These are phyloP conservation scores for Halichoerus grypus DNA, from an alignment of 2,113 vertebrate species.

Conservation along the genomic window DNA sequence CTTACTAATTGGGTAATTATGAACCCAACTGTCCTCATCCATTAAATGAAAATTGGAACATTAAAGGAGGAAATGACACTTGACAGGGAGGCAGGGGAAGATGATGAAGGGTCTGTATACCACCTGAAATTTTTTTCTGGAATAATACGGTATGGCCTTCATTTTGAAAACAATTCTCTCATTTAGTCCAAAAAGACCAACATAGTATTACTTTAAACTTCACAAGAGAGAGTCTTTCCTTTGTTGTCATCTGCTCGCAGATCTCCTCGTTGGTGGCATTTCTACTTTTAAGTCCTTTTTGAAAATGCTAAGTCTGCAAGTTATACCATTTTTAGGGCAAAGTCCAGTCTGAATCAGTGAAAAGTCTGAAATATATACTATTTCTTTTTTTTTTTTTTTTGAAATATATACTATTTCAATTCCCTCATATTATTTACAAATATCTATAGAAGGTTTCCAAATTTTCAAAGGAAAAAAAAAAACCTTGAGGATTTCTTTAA, in stretches of 20 bases:
- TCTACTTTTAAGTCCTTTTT: neutral
- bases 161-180: constrained; percentile 33
- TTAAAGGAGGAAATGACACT: neutral
- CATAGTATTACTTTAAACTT: neutral
- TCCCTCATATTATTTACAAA: neutral
- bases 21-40: neutral
- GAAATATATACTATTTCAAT: constrained; percentile 36
- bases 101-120: neutral
- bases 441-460: neutral
- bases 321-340: constrained; percentile 41
- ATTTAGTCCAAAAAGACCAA: neutral
- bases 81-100: neutral
- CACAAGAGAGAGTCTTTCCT: neutral
- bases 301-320: neutral
- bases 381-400: too few relatives aligned
- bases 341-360: constrained; percentile 8
- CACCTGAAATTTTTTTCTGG: neutral
- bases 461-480: neutral
- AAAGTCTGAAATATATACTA: constrained; percentile 40
- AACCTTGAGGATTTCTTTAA: neutral
- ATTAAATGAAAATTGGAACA: neutral
- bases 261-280: neutral
- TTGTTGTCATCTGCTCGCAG: neutral
- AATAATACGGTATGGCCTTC: neutral
- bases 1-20: neutral